phyloP scores from a whole-genome alignment of 2,888 invertebrate species.

The Lepidochrysops patricia region DNA sequence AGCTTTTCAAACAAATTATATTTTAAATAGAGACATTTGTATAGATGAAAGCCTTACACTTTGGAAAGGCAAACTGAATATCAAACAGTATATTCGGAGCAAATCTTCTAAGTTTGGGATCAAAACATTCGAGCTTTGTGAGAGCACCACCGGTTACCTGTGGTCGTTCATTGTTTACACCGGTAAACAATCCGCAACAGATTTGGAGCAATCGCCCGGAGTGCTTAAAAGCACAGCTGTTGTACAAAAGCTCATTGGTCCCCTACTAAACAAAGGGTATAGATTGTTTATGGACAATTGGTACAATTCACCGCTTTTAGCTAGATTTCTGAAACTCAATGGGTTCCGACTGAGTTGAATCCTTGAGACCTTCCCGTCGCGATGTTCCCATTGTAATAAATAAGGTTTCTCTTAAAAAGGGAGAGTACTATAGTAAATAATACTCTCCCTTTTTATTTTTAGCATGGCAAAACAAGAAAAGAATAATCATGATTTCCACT shows the following conservation, averaged over 20 bases:
- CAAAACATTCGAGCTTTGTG: conserved; percentile 27
- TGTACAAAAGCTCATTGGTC: no score
- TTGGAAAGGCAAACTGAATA: conserved; percentile 19
- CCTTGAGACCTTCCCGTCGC: no score
- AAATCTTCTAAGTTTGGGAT: conserved; percentile 24
- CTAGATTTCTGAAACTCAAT: no score
- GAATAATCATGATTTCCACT: background rate
- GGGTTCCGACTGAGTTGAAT: conserved; percentile 23
- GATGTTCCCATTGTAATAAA: background rate
- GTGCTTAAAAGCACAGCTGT: no score
- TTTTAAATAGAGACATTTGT: conserved; percentile 19
- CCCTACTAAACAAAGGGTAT: no score
- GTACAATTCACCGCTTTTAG: conserved; percentile 25
- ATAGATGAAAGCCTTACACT: conserved; percentile 24
- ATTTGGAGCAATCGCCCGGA: no score
- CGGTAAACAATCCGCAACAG: no score
- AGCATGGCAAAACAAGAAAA: background rate
- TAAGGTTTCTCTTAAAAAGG: background rate
- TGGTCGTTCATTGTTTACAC: conserved; percentile 20
- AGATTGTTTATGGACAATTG: conserved; percentile 11
- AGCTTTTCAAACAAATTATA: conserved; percentile 18
- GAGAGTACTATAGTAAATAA: no score
- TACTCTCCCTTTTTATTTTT: no score
- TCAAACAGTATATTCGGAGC: conserved; percentile 20
- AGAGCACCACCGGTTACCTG: conserved; percentile 21